Conservation (phyloP, 1,140 invertebrate species). For the Ceratosolen solmsi region DNA sequence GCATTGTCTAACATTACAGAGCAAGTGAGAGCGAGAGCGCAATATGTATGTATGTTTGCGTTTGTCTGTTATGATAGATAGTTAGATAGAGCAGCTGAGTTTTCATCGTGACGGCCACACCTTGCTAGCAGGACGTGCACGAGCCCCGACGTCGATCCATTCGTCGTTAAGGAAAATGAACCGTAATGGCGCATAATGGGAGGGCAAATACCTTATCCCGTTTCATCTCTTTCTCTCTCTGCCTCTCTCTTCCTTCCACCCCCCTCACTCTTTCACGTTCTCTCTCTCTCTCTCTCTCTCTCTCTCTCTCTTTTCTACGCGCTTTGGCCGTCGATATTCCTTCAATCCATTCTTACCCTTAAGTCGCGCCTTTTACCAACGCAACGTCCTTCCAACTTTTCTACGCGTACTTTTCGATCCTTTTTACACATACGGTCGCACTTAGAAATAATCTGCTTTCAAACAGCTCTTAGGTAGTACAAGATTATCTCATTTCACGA, state of each 20-base stretch:
- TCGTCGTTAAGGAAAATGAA: constrained; percentile 67
- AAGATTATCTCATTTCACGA: constrained; percentile 1
- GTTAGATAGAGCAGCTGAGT: constrained; percentile 56
- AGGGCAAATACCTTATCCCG: constrained; percentile 52
- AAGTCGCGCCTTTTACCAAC: background rate
- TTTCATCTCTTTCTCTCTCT: constrained; percentile 29
- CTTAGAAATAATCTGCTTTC: constrained; percentile 21
- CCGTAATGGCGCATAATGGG: constrained; percentile 69
- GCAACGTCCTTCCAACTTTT: constrained; percentile 13
- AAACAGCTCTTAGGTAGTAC: constrained; percentile 12
- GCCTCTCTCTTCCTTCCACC: background rate
- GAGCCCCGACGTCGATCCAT: constrained; percentile 55
- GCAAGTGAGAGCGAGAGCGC: background rate
- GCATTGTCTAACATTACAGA: constrained; percentile 63
- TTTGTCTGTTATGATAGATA: background rate
- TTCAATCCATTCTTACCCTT: background rate
- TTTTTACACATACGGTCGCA: background rate
- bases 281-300: background rate
- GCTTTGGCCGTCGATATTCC: background rate
- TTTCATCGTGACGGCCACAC: constrained; percentile 69
- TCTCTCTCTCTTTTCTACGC: background rate
- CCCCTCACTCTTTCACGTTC: background rate
- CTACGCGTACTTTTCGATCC: constrained; percentile 8
- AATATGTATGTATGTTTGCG: background rate
- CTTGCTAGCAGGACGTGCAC: constrained; percentile 54